A percentile compares a stretch with the other conserved stretches of the same genome.
Evolutionary conservation across 2,113 vertebrate species (phyloP).

Genomic region (Lophura nycthemera): DNA sequence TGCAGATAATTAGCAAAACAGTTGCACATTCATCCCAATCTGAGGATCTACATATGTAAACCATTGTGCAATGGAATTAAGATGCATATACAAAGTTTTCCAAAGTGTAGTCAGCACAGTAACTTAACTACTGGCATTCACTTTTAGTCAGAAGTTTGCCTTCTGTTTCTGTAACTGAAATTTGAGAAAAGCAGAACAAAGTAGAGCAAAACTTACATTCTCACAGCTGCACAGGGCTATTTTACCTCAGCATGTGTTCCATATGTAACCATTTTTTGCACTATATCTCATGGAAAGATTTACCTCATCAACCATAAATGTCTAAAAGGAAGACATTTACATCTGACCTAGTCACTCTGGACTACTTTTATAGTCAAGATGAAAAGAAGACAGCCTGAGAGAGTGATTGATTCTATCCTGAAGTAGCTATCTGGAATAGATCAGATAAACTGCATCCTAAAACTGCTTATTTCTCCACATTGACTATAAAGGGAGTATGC

Average conservation of each 20-base stretch:
- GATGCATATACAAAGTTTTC: not conserved
- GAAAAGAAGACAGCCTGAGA: constrained; percentile 6
- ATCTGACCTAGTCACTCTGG: not conserved
- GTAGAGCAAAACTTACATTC: not conserved
- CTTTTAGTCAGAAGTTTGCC: not conserved
- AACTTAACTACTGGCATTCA: not conserved
- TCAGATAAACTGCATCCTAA: constrained; percentile 38
- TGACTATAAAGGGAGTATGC: constrained; percentile 19
- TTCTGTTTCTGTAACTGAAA: not conserved
- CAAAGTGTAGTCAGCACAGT: rapidly evolving
- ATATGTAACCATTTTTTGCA: not conserved
- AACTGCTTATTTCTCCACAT: constrained; percentile 52
- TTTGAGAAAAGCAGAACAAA: not conserved
- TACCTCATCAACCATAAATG: constrained; percentile 9
- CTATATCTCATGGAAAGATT: not conserved
- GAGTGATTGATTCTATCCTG: constrained; percentile 49
- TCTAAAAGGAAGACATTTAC: not conserved
- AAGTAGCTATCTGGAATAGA: constrained; percentile 21
- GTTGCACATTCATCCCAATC: not conserved
- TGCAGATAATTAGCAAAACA: not conserved
- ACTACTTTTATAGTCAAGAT: not conserved
- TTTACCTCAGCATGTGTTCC: not conserved
- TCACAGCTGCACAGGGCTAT: not conserved
- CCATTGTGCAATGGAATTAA: not conserved
- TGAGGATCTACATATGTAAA: not conserved